These are phyloP conservation scores for Blera fallax DNA, from an alignment of 2,888 invertebrate species.

Conservation along the genomic window DNA sequence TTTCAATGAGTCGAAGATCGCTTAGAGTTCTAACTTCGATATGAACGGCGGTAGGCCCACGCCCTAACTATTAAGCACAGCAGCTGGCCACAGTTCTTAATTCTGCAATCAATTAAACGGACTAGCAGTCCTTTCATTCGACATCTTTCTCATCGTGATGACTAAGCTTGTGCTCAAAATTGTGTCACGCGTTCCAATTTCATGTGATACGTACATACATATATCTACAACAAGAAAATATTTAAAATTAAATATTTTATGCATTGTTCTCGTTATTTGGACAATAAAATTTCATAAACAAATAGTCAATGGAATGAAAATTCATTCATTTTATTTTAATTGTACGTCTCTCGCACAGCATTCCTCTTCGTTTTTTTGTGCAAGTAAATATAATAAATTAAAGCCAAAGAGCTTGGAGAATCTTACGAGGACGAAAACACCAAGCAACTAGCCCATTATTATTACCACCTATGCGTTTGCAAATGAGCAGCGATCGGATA, in stretches of 20 bases:
- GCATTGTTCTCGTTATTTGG: background rate
- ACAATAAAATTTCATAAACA: constrained; percentile 1
- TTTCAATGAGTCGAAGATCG: no score
- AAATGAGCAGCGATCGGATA: constrained; percentile 34
- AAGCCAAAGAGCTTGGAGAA: background rate
- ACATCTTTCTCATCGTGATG: no score
- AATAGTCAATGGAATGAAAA: background rate
- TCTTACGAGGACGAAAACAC: background rate
- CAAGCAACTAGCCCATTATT: background rate
- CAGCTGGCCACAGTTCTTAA: no score
- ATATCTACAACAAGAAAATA: background rate
- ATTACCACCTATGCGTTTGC: background rate
- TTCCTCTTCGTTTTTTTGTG: background rate
- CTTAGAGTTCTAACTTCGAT: no score
- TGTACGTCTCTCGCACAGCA: background rate
- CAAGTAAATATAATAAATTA: constrained; percentile 26
- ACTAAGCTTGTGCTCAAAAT: no score
- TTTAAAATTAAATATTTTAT: constrained; percentile 1
- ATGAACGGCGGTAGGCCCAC: no score
- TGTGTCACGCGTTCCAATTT: background rate
- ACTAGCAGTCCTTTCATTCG: no score
- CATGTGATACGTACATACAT: no score
- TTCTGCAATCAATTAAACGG: no score
- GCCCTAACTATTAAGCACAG: no score
- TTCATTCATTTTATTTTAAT: background rate